phyloP scores from a whole-genome alignment of 2,888 invertebrate genomes.

The Dermolepida albohirtum region DNA sequence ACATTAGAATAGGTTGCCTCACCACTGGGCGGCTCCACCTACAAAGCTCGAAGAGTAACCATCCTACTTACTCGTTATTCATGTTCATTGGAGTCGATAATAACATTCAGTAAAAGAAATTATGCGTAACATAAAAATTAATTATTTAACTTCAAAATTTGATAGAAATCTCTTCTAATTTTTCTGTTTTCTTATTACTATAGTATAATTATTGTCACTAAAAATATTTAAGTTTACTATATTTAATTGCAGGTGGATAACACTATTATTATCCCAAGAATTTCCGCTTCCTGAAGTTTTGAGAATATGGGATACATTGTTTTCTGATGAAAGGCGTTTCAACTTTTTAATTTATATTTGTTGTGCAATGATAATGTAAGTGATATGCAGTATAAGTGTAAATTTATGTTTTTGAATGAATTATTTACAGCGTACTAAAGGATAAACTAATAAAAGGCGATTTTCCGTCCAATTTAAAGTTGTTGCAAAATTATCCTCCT shows the following conservation, averaged over 20 bases:
- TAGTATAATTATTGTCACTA: not conserved
- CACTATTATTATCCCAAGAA: conserved; percentile 94
- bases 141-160: too few species aligned
- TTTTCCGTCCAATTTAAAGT: conserved; percentile 93
- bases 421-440: conserved; percentile 76
- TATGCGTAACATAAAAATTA: too few species aligned
- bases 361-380: conserved; percentile 98
- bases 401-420: conserved; percentile 12
- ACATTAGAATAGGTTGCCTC: too few species aligned
- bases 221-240: not conserved
- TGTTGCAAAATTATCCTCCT: conserved; percentile 92
- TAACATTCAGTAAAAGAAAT: too few species aligned
- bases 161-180: too few species aligned
- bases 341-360: conserved; percentile 92
- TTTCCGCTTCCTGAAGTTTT: conserved; percentile 97
- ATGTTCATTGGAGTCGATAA: too few species aligned
- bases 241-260: conserved; percentile 84
- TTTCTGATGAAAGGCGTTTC: conserved; percentile 91
- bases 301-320: conserved; percentile 96
- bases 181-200: too few species aligned
- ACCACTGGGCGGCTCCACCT: too few species aligned
- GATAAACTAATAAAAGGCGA: conserved; percentile 87
- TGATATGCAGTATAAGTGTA: conserved; percentile 52
- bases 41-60: too few species aligned
- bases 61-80: too few species aligned